Evolutionary conservation across 2,888 invertebrate genomes (phyloP), one percentile per base, ranked within the genome.

Genomic region (Cryptosula pallasiana): DNA sequence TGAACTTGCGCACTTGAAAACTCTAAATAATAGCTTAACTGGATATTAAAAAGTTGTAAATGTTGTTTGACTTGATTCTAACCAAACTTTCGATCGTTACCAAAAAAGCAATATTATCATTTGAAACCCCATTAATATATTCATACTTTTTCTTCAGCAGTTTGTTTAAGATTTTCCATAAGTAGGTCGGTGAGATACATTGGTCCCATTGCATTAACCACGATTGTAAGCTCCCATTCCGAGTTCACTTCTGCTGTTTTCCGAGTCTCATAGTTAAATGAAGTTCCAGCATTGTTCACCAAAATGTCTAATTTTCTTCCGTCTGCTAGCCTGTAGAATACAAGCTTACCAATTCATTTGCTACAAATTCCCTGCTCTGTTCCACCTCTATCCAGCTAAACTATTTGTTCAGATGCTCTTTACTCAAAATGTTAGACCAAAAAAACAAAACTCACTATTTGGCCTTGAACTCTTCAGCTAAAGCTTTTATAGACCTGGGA

Each of bases 301-400:
- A 55, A 23, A 5, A 55, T 25, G 23, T 55, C 55, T 3, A 55
- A 25, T 20, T 23, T 20, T 13, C 3, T 3, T 23, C n/a, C 55
- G n/a, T 55, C 55, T 55, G 55, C n/a, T n/a, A 55, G 23, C 55
- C 55, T 55, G 55, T 55, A 55, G 23, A 5, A 55, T n/a, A n/a
- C n/a, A n/a, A n/a, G n/a, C n/a, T n/a, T n/a, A n/a, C n/a, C n/a
- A n/a, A n/a, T n/a, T n/a, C n/a, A n/a, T n/a, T n/a, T n/a, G n/a
- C n/a, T n/a, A n/a, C n/a, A n/a, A n/a, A n/a, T n/a, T n/a, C n/a
- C n/a, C n/a, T n/a, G n/a, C n/a, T n/a, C n/a, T n/a, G n/a, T n/a
- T n/a, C n/a, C n/a, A n/a, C n/a, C n/a, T n/a, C n/a, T n/a, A n/a
- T n/a, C n/a, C n/a, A n/a, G n/a, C n/a, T n/a, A n/a, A n/a, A n/a